These are phyloP conservation scores for Ips typographus DNA, from an alignment of 1,140 invertebrate species.

Conservation along the genomic window DNA sequence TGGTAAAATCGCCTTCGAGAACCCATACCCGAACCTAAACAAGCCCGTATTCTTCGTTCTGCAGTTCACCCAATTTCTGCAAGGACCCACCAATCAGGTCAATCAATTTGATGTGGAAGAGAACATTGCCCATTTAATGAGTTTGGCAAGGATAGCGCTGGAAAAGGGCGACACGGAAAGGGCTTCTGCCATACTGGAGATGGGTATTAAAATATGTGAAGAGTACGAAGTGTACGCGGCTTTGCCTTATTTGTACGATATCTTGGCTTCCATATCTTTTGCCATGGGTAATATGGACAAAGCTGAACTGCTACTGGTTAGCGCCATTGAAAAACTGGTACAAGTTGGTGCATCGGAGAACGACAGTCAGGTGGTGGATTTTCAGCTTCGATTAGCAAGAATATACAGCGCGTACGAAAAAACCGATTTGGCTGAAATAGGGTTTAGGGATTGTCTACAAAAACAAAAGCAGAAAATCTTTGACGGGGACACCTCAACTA, in stretches of 20 bases:
- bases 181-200: conserved; percentile 47
- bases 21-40: conserved; percentile 1
- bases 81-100: neutral
- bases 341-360: conserved; percentile 39
- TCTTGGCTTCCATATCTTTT: conserved; percentile 46
- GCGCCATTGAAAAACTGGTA: conserved; percentile 38
- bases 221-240: conserved; percentile 43
- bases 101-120: conserved; percentile 46
- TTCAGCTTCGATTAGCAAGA: conserved; percentile 48
- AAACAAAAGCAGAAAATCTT: conserved; percentile 47
- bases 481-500: conserved; percentile 44
- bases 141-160: conserved; percentile 45
- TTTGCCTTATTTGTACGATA: conserved; percentile 49
- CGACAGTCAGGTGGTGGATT: conserved; percentile 47
- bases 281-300: conserved; percentile 45
- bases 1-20: neutral
- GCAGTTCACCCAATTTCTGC: conserved; percentile 7
- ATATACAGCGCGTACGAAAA: conserved; percentile 47
- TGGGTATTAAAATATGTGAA: conserved; percentile 49
- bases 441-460: conserved; percentile 48
- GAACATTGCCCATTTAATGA: conserved; percentile 48
- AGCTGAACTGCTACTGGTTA: conserved; percentile 47
- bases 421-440: conserved; percentile 47
- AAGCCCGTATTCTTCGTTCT: conserved; percentile 25
- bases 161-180: conserved; percentile 48